phyloP scores from a whole-genome alignment of 2,888 invertebrate species.

The Acanthococcus lagerstroemiae region DNA sequence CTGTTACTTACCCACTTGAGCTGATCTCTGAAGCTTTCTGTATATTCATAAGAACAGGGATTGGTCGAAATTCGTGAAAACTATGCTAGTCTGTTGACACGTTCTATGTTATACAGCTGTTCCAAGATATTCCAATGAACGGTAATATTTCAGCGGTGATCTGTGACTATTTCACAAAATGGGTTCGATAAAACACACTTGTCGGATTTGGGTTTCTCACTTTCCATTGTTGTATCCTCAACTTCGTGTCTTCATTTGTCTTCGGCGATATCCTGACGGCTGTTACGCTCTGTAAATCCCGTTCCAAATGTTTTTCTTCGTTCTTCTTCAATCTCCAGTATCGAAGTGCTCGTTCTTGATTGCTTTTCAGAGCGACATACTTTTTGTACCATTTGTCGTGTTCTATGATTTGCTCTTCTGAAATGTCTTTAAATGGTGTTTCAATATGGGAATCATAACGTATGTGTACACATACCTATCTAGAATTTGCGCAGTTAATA shows the following conservation, averaged over 20 bases:
- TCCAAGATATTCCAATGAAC: too few relatives aligned
- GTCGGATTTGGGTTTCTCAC: too few relatives aligned
- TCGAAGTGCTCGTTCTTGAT: slow-evolving; percentile 14
- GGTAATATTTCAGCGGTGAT: too few relatives aligned
- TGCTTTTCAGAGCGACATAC: slow-evolving; percentile 18
- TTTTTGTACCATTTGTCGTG: slow-evolving; percentile 29
- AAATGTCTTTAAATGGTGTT: slow-evolving; percentile 12
- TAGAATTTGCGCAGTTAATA: background rate
- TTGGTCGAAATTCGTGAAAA: too few relatives aligned
- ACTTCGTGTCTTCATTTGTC: background rate
- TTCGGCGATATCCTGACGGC: background rate
- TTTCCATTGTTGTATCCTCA: slow-evolving; percentile 22
- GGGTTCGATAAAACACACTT: too few relatives aligned
- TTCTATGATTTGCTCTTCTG: slow-evolving; percentile 11
- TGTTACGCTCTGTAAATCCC: background rate
- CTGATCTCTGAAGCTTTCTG: too few relatives aligned
- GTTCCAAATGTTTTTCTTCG: background rate
- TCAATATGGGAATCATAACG: background rate
- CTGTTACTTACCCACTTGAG: too few relatives aligned
- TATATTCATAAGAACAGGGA: too few relatives aligned
- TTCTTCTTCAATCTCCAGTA: slow-evolving; percentile 14
- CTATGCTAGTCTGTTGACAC: too few relatives aligned
- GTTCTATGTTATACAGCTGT: too few relatives aligned
- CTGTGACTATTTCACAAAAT: too few relatives aligned
- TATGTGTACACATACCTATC: background rate